Base-by-base conservation (phyloP, 2,113 vertebrate genomes). In the Colius striatus region DNA sequence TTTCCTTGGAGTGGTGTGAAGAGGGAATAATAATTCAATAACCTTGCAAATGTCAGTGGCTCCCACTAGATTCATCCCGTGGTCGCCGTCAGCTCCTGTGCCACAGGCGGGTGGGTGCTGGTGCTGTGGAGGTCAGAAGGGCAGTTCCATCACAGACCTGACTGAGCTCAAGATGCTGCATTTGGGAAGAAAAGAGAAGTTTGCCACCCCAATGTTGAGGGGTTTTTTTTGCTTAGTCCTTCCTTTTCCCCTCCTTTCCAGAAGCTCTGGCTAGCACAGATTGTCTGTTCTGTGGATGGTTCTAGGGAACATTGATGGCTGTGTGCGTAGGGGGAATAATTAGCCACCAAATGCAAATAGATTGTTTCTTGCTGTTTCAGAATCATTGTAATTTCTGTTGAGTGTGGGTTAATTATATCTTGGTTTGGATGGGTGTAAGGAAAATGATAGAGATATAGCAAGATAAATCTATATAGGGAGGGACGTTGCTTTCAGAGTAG, bases 351-450 rank as follows among this genome's bases (percentile, higher is more conserved):
- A 94, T 82, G 96, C 96, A 92, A 89, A 90, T 73, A 71, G 89
- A 84, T 97, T 95, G 87, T 92, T 96, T 95, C 93, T 92, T 87
- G 81, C 92, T 63, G 75, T 74, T 97, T 95, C 75, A 75, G 87
- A 97, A 95, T 89, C 77, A 91, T 91, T 95, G 89, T 94, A 73
- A 96, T 95, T 94, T 95, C 86, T 95, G 18, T 73, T 60, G 90
- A 92, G 87, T 92, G 73, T 83, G 92, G 73, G 60, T 92, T 96
- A 96, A 96, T 97, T 95, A 94, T 83, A 88, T 94, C 95, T 95
- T 92, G 2, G 2, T 68, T 90, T 92, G 79, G 65, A 93, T 84
- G 91, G 80, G 27, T 41, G 10, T 91, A 53, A 94, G 93, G 88
- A 84, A 95, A 94, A 95, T 95, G 93, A 95, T 70, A 89, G 95